Evolutionary conservation across 2,888 invertebrate genomes (phyloP).

Genomic region (Saturnia japonica): DNA sequence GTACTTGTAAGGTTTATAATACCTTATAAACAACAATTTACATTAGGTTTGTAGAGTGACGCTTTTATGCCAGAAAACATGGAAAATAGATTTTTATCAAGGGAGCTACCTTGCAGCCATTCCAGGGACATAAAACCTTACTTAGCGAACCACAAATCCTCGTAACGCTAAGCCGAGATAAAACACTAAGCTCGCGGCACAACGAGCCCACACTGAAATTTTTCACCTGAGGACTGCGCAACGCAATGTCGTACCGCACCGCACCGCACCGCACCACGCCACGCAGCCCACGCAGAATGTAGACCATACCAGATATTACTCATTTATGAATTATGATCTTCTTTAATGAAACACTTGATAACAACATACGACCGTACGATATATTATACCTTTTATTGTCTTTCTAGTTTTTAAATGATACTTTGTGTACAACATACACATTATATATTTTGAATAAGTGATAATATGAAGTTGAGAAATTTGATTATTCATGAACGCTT

Average conservation of each 20-base stretch:
- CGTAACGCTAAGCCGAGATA: slow-evolving; percentile 81
- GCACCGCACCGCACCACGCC: slow-evolving; percentile 21
- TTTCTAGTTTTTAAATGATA: background rate
- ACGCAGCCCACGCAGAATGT: slow-evolving; percentile 43
- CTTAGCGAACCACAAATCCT: slow-evolving; percentile 81
- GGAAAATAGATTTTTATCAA: slow-evolving; percentile 69
- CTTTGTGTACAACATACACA: background rate
- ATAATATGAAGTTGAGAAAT: background rate
- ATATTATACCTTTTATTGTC: slow-evolving; percentile 20
- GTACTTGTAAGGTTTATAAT: too few relatives aligned
- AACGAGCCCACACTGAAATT: slow-evolving; percentile 71
- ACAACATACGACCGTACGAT: slow-evolving; percentile 48
- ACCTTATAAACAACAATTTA: slow-evolving; percentile 6
- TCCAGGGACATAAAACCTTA: slow-evolving; percentile 79
- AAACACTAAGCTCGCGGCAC: slow-evolving; percentile 77
- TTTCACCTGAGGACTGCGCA: slow-evolving; percentile 72
- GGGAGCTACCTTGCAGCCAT: slow-evolving; percentile 71
- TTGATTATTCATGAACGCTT: slow-evolving; percentile 50
- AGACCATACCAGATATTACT: slow-evolving; percentile 72
- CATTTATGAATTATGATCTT: slow-evolving; percentile 73
- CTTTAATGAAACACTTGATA: slow-evolving; percentile 68
- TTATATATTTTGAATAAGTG: background rate
- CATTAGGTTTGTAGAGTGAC: background rate
- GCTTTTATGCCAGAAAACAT: slow-evolving; percentile 22
- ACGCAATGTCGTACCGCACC: slow-evolving; percentile 25